phyloP scores from a whole-genome alignment of 2,113 vertebrate genomes.

The Microtus pennsylvanicus region DNA sequence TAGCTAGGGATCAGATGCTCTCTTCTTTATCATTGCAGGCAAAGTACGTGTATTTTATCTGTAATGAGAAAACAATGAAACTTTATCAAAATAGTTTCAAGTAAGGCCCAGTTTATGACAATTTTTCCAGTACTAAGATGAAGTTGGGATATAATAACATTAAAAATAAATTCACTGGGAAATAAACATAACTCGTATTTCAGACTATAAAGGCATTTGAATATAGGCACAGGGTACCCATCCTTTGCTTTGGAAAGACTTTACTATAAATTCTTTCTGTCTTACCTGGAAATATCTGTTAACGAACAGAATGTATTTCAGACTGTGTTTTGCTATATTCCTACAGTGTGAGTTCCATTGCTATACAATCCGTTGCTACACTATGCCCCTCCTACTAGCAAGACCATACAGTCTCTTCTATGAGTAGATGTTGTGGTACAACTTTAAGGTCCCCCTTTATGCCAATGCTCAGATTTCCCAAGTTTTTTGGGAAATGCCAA shows the following conservation, averaged over 20 bases:
- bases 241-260: not conserved
- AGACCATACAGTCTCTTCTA: not conserved
- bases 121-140: constrained; percentile 21
- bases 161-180: constrained; percentile 44
- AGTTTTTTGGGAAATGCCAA: not conserved
- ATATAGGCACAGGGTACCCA: not conserved
- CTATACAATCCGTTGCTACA: not conserved
- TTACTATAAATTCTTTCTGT: constrained; percentile 30
- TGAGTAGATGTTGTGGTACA: not conserved
- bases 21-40: not conserved
- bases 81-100: constrained; percentile 29
- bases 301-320: constrained; percentile 26
- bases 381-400: not conserved
- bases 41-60: constrained; percentile 53
- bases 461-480: not conserved
- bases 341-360: not conserved
- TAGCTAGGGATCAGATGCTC: constrained; percentile 45
- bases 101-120: not conserved
- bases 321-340: not conserved
- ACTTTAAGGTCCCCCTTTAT: not conserved
- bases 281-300: not conserved
- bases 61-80: constrained; percentile 52
- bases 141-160: not conserved
- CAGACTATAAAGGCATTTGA: not conserved
- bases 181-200: not conserved